Percentiles rank a stretch among this genome's conserved stretches.
Evolutionary conservation across 1,140 invertebrate genomes (phyloP).

Genomic region (Solenopsis fugax): DNA sequence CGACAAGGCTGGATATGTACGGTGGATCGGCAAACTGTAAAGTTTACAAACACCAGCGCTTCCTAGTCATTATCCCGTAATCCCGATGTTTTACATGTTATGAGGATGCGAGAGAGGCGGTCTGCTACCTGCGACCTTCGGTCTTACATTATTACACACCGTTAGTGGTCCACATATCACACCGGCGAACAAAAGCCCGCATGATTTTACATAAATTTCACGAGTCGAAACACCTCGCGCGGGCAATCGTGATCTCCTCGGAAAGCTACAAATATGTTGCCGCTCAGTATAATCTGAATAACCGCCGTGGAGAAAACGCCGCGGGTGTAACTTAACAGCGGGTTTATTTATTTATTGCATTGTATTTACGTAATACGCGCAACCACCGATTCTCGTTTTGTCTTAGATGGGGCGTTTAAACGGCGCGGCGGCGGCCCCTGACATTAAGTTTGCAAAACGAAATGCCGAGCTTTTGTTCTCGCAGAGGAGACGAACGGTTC

Average conservation of each 20-base stretch:
- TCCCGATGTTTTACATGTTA: constrained; percentile 85
- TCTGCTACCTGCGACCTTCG: constrained; percentile 80
- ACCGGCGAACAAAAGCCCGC: constrained; percentile 47
- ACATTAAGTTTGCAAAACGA: not conserved
- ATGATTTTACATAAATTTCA: constrained; percentile 82
- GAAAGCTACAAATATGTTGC: constrained; percentile 43
- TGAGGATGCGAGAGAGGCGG: constrained; percentile 76
- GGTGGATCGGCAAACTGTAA: constrained; percentile 53
- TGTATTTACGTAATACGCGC: not conserved
- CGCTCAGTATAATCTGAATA: constrained; percentile 20
- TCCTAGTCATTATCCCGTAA: constrained; percentile 82
- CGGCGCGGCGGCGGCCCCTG: too few relatives aligned
- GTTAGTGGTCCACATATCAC: constrained; percentile 53
- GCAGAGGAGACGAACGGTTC: not conserved
- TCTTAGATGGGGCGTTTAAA: not conserved
- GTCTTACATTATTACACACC: constrained; percentile 81
- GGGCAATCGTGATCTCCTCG: constrained; percentile 31
- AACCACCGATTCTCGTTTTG: not conserved
- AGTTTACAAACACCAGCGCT: constrained; percentile 71
- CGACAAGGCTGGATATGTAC: constrained; percentile 38
- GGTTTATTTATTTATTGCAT: constrained; percentile 14
- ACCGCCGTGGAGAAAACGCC: not conserved
- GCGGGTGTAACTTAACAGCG: not conserved
- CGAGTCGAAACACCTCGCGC: constrained; percentile 63
- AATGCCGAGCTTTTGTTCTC: not conserved